A percentile compares a stretch with the other conserved stretches of the same genome.
phyloP scores from a whole-genome alignment of 2,797 vertebrate genomes.

The Ciconia nigra region DNA sequence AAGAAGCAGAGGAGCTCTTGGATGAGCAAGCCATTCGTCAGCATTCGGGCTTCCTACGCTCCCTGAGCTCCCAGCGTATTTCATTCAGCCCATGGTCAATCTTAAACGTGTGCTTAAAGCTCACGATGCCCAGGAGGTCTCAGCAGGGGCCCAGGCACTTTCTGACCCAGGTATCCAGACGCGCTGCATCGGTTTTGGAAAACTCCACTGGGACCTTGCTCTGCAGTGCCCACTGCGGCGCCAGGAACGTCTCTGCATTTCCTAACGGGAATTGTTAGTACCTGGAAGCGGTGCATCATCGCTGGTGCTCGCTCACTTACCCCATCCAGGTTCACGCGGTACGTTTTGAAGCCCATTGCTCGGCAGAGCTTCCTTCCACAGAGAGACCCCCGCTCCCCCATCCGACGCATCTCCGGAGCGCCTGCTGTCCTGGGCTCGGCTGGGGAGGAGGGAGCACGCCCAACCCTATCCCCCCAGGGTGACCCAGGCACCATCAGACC shows the following conservation, averaged over 20 bases:
- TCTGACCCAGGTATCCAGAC: rapidly evolving
- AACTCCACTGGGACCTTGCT: neutral
- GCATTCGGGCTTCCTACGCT: neutral
- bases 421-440: neutral
- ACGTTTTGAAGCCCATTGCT: neutral
- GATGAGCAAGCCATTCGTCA: neutral
- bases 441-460: neutral
- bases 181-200: neutral
- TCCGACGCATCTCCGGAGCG: rapidly evolving
- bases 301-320: neutral
- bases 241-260: neutral
- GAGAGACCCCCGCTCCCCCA: rapidly evolving
- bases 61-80: neutral
- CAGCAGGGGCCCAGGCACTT: neutral
- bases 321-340: rapidly evolving
- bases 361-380: rapidly evolving
- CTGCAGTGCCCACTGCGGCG: rapidly evolving
- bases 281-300: too few relatives aligned
- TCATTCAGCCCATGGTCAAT: neutral
- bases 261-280: neutral
- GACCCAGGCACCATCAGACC: neutral
- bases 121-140: neutral
- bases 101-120: neutral
- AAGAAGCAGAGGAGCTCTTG: neutral
- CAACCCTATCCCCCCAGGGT: rapidly evolving